Percentiles rank a stretch among this genome's conserved stretches.
Evolutionary conservation across 1,140 invertebrate genomes (phyloP).

Genomic region (Drosophila subobscura): DNA sequence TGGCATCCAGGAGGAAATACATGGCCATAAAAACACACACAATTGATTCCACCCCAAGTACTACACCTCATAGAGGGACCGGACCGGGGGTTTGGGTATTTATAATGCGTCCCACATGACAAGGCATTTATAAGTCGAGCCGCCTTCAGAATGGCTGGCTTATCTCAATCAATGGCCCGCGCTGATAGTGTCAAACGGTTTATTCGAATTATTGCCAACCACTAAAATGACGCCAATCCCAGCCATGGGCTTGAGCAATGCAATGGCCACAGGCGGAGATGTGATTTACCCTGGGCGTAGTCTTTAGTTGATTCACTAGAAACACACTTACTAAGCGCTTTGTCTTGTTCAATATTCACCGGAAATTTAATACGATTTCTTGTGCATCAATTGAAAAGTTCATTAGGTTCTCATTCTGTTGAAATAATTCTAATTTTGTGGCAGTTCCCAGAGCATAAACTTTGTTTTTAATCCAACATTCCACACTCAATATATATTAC

Average conservation of each 20-base stretch:
- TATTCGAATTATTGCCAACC: conserved; percentile 40
- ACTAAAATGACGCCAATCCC: conserved; percentile 40
- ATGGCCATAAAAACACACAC: conserved; percentile 25
- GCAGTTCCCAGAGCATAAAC: background rate
- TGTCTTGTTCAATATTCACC: too few species aligned
- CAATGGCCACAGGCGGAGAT: conserved; percentile 6
- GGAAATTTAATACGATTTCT: too few species aligned
- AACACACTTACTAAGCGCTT: too few species aligned
- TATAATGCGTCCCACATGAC: conserved; percentile 50
- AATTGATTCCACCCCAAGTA: conserved; percentile 24
- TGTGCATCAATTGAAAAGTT: too few species aligned
- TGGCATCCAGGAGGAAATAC: conserved; percentile 24
- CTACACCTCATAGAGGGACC: conserved; percentile 13
- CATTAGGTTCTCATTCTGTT: too few species aligned
- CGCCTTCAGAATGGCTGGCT: conserved; percentile 48
- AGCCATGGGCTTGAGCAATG: conserved; percentile 18
- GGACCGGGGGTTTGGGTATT: conserved; percentile 12
- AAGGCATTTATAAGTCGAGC: conserved; percentile 19
- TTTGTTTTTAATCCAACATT: background rate
- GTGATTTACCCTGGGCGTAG: background rate
- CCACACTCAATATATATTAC: background rate
- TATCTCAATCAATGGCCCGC: conserved; percentile 42
- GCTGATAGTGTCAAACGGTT: conserved; percentile 54
- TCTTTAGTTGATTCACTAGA: too few species aligned
- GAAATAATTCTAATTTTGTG: background rate